Evolutionary conservation across 2,113 vertebrate genomes (phyloP).

Genomic region (Regulus satrapa): DNA sequence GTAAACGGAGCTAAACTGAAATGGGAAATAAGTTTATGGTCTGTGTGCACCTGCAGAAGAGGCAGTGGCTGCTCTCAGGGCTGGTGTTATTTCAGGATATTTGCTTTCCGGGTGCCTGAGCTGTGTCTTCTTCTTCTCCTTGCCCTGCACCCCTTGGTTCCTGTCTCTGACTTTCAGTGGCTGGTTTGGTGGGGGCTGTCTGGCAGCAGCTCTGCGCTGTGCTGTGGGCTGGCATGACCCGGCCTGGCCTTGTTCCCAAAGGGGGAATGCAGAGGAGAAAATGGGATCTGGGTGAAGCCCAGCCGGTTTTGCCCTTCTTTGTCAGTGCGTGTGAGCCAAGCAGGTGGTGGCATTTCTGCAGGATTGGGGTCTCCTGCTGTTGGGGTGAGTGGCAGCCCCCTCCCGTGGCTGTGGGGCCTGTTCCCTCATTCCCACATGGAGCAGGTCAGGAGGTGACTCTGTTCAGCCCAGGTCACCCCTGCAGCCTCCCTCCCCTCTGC

Average conservation of each 20-base stretch:
- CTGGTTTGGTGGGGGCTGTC: background rate
- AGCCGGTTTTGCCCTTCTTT: background rate
- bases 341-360: background rate
- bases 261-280: background rate
- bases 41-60: conserved; percentile 17
- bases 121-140: background rate
- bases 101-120: background rate
- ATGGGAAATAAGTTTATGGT: background rate
- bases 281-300: background rate
- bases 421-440: background rate
- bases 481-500: background rate
- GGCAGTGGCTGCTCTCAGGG: background rate
- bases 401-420: background rate
- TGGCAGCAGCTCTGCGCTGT: background rate
- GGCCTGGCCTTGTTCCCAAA: background rate
- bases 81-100: background rate
- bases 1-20: background rate
- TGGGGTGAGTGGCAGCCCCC: background rate
- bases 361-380: background rate
- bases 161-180: background rate
- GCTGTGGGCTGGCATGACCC: background rate
- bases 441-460: background rate
- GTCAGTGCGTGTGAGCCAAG: background rate
- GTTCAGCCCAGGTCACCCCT: background rate
- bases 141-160: background rate